Evolutionary conservation across 2,113 vertebrate genomes (phyloP).

Genomic region (Sisor rabdophorus): DNA sequence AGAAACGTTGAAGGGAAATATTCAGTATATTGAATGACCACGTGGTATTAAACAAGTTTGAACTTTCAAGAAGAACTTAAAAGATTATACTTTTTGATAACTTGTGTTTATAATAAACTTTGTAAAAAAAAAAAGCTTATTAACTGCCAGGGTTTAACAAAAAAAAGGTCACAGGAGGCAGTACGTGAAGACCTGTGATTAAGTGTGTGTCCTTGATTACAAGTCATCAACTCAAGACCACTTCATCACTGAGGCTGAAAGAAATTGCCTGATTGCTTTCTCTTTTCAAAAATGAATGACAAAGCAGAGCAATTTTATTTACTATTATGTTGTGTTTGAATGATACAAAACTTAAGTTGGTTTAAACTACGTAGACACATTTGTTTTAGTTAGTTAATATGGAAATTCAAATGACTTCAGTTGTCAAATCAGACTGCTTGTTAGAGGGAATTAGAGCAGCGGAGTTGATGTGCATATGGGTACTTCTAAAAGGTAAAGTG

Average conservation of each 20-base stretch:
- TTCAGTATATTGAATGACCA: background rate
- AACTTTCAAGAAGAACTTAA: background rate
- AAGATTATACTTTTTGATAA: background rate
- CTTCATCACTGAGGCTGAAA: constrained; percentile 7
- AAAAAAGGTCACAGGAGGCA: background rate
- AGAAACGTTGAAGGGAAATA: background rate
- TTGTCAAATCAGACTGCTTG: background rate
- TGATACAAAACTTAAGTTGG: too few relatives aligned
- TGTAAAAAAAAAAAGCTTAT: background rate
- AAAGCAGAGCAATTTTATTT: background rate
- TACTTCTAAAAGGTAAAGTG: background rate
- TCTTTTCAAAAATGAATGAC: too few relatives aligned
- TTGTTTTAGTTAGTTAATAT: background rate
- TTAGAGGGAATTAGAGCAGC: background rate
- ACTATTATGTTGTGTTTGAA: background rate
- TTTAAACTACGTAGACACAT: background rate
- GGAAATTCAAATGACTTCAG: background rate
- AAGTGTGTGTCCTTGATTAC: constrained; percentile 12
- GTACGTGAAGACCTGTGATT: constrained; percentile 1
- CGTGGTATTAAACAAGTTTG: background rate
- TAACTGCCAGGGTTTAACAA: background rate
- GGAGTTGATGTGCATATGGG: background rate
- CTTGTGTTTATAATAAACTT: background rate
- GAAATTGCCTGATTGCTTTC: background rate
- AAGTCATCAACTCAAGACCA: constrained; percentile 22